Evolutionary conservation across 2,888 invertebrate species (phyloP), one percentile per base, ranked within the genome.

Genomic region (Hymenopus coronatus): DNA sequence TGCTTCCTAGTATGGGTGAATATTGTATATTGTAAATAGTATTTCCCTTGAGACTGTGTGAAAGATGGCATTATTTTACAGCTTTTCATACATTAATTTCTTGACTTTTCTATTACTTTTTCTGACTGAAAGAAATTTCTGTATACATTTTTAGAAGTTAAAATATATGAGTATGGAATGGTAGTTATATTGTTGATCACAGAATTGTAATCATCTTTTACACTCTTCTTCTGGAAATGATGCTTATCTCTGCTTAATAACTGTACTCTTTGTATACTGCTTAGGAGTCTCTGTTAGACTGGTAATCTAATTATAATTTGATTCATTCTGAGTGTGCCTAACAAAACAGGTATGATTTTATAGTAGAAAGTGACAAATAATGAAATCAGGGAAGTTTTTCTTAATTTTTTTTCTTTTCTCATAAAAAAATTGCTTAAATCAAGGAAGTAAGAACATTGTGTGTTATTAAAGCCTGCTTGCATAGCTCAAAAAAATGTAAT

Each of bases 311-410:
- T 70, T 25, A 40, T 40, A 40, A 70, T 70, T 70, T 70, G 4
- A 70, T 70, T 70, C 54, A 89, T 87, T 90, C 83, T 90, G 84
- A 89, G 82, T 90, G 90, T 90, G 90, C 90, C 90, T 90, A 89
- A 86, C 82, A 89, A 81, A 88, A 84, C 89, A 82, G 88, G 84
- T 88, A 89, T 90, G 84, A 85, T 90, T 89, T 89, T 89, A 84
- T 86, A 46, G 84, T 87, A 89, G 87, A 88, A 84, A 83, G 88
- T 87, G 85, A 87, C 84, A 88, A 89, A 87, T 89, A 87, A 89
- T 70, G 83, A 87, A 89, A 89, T 89, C 87, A 88, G 89, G 88
- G 87, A 89, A 88, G 87, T 87, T 89, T 82, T 84, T 89, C 46
- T 85, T 54, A 33, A 12, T 40, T 84, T 84, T 89, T 81, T 88